Base-by-base conservation (phyloP, 2,113 vertebrate species). In the Pelmatolapia mariae region DNA sequence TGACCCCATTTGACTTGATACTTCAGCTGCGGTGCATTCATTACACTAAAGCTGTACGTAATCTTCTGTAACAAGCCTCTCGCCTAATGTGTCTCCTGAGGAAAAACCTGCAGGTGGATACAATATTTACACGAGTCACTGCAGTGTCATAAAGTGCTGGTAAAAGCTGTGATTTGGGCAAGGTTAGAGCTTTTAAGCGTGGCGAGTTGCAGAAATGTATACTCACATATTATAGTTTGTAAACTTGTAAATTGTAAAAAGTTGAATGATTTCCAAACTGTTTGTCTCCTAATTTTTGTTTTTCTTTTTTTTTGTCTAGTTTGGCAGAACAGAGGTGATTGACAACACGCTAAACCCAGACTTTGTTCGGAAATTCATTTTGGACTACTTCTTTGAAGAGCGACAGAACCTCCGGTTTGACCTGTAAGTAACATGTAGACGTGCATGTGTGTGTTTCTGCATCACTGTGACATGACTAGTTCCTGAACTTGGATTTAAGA, bases 331-430 rank as follows among this genome's bases (percentile, higher is more conserved):
- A 40, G 98, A 99, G 96, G 98, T 98, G 88, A 99, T 99, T 33
- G 98, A 99, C 96, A 99, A 99, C 96, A 99, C 98, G 22, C 96
- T 99, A 91, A 99, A 99, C 92, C 98, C 98, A 68, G 98, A 99
- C 92, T 99, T 99, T 96, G 98, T 99, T 88, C 97, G 97, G 91
- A 99, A 99, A 95, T 99, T 99, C 94, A 97, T 99, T 94, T 95
- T 99, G 96, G 98, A 99, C 95, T 99, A 99, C 94, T 99, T 99
- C 95, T 99, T 99, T 92, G 98, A 99, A 95, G 98, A 99, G 93
- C 97, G 98, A 86, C 98, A 99, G 93, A 99, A 99, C 88, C 96
- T 99, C 26, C 96, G 98, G 66, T 99, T 99, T 97, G 98, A 99
- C 95, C 96, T 99, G 98, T 99, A 95, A 98, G 98, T 95, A 80